These are phyloP conservation scores for Neoseiulus cucumeris DNA, from an alignment of 1,140 invertebrate genomes.

Conservation along the genomic window DNA sequence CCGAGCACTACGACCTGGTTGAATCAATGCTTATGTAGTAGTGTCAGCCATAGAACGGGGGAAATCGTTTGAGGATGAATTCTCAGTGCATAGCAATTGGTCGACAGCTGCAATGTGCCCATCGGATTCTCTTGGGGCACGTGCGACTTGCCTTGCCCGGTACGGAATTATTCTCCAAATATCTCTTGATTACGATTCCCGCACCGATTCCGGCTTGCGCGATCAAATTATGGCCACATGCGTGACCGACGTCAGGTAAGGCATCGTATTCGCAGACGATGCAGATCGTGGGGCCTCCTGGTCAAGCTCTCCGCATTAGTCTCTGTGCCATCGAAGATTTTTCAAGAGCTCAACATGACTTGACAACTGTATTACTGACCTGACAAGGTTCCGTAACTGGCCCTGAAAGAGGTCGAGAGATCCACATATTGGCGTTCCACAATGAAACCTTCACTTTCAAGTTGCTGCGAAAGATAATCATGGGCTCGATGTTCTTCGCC, in stretches of 20 bases:
- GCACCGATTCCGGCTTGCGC: slow-evolving; percentile 27
- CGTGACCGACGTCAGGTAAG: slow-evolving; percentile 29
- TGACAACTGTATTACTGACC: not conserved
- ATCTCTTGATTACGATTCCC: slow-evolving; percentile 25
- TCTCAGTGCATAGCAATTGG: too few relatives aligned
- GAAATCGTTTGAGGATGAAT: too few relatives aligned
- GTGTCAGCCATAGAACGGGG: too few relatives aligned
- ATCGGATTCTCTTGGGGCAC: not conserved
- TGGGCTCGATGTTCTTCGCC: slow-evolving; percentile 26
- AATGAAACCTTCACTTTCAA: slow-evolving; percentile 23
- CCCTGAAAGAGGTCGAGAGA: slow-evolving; percentile 26
- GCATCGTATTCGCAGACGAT: slow-evolving; percentile 31
- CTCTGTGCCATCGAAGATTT: too few relatives aligned
- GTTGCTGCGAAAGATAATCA: slow-evolving; percentile 22
- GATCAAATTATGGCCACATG: slow-evolving; percentile 31
- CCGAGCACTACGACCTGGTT: slow-evolving; percentile 25
- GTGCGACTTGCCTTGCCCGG: slow-evolving; percentile 17
- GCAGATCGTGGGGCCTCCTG: not conserved
- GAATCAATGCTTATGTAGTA: too few relatives aligned
- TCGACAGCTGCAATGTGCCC: too few relatives aligned
- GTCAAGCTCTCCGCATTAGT: too few relatives aligned
- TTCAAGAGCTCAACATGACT: too few relatives aligned
- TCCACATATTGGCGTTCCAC: slow-evolving; percentile 22
- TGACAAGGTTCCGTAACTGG: slow-evolving; percentile 16
- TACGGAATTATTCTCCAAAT: slow-evolving; percentile 19